Evolutionary conservation across 2,888 invertebrate genomes (phyloP).

Genomic region (Ichneumoninae sp.): DNA sequence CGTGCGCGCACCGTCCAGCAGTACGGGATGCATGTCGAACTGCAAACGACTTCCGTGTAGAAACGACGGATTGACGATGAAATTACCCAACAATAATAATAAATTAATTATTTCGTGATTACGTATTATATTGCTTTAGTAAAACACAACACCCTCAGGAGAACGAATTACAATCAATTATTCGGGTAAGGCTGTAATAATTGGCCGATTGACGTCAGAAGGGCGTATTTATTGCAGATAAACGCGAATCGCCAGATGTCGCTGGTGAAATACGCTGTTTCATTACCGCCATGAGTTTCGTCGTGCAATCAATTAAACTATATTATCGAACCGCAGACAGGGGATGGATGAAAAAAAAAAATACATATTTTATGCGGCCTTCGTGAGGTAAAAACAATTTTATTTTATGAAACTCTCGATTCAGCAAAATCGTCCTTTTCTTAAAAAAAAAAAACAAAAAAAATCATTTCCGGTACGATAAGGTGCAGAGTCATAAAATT

Average conservation of each 20-base stretch:
- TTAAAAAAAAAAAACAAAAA: background rate
- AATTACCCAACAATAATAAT: background rate
- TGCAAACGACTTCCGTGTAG: constrained; percentile 15
- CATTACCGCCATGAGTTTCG: background rate
- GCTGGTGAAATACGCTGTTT: background rate
- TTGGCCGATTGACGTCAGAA: background rate
- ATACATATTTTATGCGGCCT: background rate
- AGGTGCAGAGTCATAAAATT: constrained; percentile 29
- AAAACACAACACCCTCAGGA: background rate
- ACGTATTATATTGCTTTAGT: background rate
- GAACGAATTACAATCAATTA: background rate
- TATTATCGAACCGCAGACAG: background rate
- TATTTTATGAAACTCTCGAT: background rate
- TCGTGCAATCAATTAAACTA: background rate
- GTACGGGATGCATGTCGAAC: constrained; percentile 3
- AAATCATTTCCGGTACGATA: background rate
- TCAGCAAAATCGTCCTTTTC: background rate
- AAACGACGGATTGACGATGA: background rate
- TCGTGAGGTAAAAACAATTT: background rate
- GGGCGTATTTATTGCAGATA: background rate
- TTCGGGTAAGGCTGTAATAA: background rate
- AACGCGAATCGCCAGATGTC: background rate
- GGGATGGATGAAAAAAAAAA: background rate
- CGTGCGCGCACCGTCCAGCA: background rate
- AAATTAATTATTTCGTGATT: background rate